Percentiles rank a stretch among this genome's conserved stretches.
Evolutionary conservation across 2,888 invertebrate species (phyloP).

Genomic region (Dastarcus helophoroides): DNA sequence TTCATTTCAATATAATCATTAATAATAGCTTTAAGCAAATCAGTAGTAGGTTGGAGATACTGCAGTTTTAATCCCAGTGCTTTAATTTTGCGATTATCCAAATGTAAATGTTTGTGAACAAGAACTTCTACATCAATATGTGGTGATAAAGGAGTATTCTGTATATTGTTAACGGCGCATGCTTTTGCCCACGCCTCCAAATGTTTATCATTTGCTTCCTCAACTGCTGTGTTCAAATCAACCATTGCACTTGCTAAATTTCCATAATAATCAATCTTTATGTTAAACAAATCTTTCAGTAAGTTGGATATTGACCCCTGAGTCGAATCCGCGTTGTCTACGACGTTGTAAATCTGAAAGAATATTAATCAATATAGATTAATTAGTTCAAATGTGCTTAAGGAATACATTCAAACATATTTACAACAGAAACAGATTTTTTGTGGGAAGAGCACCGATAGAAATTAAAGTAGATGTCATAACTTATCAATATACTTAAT

Average conservation of each 20-base stretch:
- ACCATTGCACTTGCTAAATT: conserved; percentile 69
- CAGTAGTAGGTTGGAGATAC: conserved; percentile 48
- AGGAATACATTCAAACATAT: background rate
- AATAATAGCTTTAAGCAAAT: conserved; percentile 47
- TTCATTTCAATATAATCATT: conserved; percentile 73
- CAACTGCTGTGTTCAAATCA: conserved; percentile 69
- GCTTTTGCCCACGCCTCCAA: conserved; percentile 85
- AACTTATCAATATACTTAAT: too few species aligned
- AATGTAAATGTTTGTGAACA: conserved; percentile 65
- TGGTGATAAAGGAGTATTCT: conserved; percentile 80
- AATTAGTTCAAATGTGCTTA: conserved; percentile 5
- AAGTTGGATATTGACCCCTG: conserved; percentile 75
- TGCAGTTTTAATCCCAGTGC: conserved; percentile 46
- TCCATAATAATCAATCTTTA: conserved; percentile 81
- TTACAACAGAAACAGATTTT: too few species aligned
- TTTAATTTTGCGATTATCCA: conserved; percentile 58
- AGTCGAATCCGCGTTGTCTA: conserved; percentile 71
- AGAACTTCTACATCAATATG: conserved; percentile 75
- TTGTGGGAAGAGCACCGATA: too few species aligned
- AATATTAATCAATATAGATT: too few species aligned
- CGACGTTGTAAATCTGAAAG: conserved; percentile 63
- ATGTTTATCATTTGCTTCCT: conserved; percentile 90
- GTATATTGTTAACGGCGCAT: conserved; percentile 60
- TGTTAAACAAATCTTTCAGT: conserved; percentile 70
- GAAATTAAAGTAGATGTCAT: too few species aligned